Evolutionary conservation across 2,888 invertebrate species (phyloP).

Genomic region (Cantharis nigra): DNA sequence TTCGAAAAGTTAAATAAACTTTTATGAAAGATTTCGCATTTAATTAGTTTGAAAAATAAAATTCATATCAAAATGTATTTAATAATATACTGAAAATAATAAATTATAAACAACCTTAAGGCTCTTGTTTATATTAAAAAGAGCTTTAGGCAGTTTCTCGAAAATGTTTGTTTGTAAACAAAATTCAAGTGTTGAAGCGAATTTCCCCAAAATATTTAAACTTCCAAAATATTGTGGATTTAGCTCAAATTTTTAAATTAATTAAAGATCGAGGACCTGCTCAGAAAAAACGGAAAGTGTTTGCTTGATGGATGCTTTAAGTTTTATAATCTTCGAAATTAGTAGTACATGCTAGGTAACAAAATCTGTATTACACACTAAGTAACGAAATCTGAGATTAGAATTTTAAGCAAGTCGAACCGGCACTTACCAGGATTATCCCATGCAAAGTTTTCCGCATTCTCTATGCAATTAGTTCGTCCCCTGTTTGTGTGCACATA

Average conservation of each 20-base stretch:
- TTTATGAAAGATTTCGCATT: too few relatives aligned
- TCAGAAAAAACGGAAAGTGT: too few relatives aligned
- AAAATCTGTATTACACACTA: not conserved
- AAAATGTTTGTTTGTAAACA: not conserved
- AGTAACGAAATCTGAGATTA: not conserved
- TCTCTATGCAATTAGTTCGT: not conserved
- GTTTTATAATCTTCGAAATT: not conserved
- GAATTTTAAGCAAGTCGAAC: not conserved
- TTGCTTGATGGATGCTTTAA: not conserved
- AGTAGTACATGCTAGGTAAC: not conserved
- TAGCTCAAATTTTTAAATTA: too few relatives aligned
- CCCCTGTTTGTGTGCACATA: not conserved
- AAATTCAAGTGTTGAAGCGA: not conserved
- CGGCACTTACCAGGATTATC: not conserved
- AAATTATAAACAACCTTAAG: too few relatives aligned
- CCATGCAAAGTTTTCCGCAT: not conserved
- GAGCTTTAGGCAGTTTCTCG: not conserved
- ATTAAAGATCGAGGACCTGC: too few relatives aligned
- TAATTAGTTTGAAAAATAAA: too few relatives aligned
- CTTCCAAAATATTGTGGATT: not conserved
- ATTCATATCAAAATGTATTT: too few relatives aligned
- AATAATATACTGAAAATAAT: too few relatives aligned
- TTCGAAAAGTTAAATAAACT: too few relatives aligned
- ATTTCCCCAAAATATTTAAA: not conserved
- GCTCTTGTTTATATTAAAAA: not conserved